Evolutionary conservation across 2,113 vertebrate species (phyloP).

Genomic region (Oreotragus oreotragus): DNA sequence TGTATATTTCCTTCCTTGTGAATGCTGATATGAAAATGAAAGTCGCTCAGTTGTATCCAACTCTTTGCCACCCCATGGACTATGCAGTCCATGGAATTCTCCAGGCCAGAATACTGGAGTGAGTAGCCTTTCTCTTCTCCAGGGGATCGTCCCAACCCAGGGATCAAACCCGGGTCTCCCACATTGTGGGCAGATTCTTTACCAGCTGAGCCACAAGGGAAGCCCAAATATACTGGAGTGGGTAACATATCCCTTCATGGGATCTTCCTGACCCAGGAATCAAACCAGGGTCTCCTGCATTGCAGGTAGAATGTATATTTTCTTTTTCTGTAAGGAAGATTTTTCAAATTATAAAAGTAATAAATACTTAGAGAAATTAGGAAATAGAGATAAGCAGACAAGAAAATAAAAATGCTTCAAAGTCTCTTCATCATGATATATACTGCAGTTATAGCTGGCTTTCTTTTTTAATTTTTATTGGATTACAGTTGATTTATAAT

Average conservation of each 20-base stretch:
- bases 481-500: background rate
- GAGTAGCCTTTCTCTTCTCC: background rate
- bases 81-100: background rate
- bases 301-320: background rate
- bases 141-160: background rate
- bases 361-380: background rate
- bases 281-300: background rate
- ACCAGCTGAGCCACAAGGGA: background rate
- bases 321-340: background rate
- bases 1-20: background rate
- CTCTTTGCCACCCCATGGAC: background rate
- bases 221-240: background rate
- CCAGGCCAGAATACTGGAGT: background rate
- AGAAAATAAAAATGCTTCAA: conserved; percentile 6
- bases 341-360: background rate
- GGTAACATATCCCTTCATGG: background rate
- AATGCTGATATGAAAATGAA: background rate
- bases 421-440: background rate
- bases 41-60: fast-evolving
- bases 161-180: background rate
- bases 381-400: background rate
- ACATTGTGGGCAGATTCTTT: background rate
- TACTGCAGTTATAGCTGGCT: background rate
- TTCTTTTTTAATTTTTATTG: background rate
- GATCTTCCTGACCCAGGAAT: background rate